Evolutionary conservation across 2,113 vertebrate species (phyloP).

Genomic region (Protomyctophum bolini): DNA sequence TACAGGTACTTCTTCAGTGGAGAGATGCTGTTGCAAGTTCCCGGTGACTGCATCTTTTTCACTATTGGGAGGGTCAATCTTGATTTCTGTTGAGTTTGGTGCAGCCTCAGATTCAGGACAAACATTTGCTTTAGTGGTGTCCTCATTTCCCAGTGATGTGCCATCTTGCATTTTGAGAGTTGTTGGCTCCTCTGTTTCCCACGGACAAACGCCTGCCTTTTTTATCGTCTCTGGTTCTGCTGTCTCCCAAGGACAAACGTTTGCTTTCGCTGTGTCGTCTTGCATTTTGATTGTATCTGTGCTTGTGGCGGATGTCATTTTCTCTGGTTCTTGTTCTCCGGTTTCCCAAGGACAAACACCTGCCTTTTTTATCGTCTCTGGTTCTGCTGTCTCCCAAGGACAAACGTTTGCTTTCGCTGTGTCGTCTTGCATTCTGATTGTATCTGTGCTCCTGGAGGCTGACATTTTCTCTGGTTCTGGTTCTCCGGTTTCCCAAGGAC

Average conservation of each 20-base stretch:
- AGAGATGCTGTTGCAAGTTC: not conserved
- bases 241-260: conserved; percentile 62
- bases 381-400: conserved; percentile 54
- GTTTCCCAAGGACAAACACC: conserved; percentile 58
- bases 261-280: not conserved
- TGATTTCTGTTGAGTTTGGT: conserved; percentile 7
- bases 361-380: conserved; percentile 4
- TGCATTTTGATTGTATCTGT: conserved; percentile 14
- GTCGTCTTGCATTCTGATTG: conserved; percentile 17
- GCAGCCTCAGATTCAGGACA: conserved; percentile 35
- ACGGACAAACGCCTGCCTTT: not conserved
- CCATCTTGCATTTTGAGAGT: not conserved
- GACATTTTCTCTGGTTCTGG: conserved; percentile 3
- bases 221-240: not conserved
- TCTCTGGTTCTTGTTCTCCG: conserved; percentile 10
- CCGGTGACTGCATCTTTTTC: conserved; percentile 27
- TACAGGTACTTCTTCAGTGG: conserved; percentile 18
- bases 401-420: conserved; percentile 22
- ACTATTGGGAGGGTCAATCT: not conserved
- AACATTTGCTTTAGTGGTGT: not conserved
- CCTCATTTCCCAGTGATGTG: too few relatives aligned
- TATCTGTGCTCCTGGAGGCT: not conserved
- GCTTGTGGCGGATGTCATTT: not conserved
- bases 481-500: conserved; percentile 49
- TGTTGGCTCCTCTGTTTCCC: conserved; percentile 3